Conservation (phyloP, 2,888 invertebrate species). For the Parnassius apollo region DNA sequence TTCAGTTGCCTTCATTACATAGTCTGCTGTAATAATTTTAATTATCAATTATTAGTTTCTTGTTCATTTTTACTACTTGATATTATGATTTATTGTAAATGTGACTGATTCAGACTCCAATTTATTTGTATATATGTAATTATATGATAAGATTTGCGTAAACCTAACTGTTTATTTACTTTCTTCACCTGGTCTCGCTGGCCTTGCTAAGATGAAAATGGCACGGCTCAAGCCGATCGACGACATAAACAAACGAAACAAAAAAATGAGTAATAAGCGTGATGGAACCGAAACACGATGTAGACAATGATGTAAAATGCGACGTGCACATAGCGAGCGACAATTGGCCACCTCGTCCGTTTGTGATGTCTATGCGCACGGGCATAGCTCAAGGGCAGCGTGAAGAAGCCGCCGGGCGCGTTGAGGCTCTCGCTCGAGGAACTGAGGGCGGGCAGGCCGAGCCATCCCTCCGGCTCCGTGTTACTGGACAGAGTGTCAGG, state of each 20-base stretch:
- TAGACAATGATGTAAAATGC: conserved; percentile 40
- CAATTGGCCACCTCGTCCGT: conserved; percentile 86
- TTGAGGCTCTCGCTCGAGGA: conserved; percentile 85
- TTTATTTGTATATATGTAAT: no score
- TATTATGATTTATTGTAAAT: no score
- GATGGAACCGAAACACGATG: conserved; percentile 38
- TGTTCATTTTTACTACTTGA: no score
- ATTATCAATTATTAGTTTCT: no score
- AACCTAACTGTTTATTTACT: no score
- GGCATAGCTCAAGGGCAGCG: conserved; percentile 88
- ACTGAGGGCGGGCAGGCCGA: conserved; percentile 64
- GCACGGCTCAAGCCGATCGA: conserved; percentile 33
- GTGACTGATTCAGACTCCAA: no score
- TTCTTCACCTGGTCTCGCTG: no score
- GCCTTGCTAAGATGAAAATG: background rate
- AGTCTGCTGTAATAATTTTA: no score
- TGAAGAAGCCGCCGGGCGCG: conserved; percentile 84
- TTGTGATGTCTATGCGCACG: conserved; percentile 89
- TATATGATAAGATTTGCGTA: no score
- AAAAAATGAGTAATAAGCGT: conserved; percentile 26
- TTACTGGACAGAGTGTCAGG: conserved; percentile 50
- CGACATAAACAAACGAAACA: conserved; percentile 5
- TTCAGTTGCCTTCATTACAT: no score
- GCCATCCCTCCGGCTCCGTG: conserved; percentile 65
- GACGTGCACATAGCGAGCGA: conserved; percentile 66